Percentiles rank a stretch among this genome's conserved stretches.
Conservation (phyloP, 2,113 vertebrate genomes). For the Crotalus horridus region DNA sequence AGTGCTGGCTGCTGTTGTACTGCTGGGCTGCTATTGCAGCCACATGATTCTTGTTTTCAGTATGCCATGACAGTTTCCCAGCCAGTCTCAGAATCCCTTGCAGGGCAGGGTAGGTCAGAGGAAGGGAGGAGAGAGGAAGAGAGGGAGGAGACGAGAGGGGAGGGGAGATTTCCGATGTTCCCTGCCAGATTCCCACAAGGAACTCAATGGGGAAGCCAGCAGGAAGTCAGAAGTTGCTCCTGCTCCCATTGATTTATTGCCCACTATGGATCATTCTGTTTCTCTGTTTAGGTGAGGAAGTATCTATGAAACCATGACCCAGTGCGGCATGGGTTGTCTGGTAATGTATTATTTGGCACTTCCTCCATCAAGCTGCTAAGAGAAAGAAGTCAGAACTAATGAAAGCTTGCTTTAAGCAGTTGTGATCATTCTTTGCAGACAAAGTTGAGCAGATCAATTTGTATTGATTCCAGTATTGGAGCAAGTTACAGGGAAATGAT, state of each 20-base stretch:
- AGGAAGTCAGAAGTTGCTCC: background rate
- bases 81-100: too few relatives aligned
- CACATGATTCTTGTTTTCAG: background rate
- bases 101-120: background rate
- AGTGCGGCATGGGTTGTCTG: background rate
- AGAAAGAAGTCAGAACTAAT: background rate
- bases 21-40: background rate
- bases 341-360: background rate
- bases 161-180: background rate
- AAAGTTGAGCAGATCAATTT: background rate
- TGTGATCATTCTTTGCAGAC: background rate
- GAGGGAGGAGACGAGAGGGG: background rate
- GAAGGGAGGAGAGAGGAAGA: background rate
- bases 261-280: background rate
- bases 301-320: background rate
- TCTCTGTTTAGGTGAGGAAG: background rate
- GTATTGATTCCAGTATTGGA: background rate
- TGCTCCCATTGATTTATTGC: background rate
- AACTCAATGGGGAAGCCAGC: background rate
- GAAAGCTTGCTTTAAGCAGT: background rate
- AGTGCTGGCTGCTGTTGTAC: background rate
- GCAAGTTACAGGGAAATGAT: background rate
- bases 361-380: background rate
- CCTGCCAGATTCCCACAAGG: background rate
- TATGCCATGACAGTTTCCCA: background rate